A percentile compares a stretch with the other conserved stretches of the same genome.
Conservation (phyloP, 2,888 invertebrate genomes). For the Sesia apiformis region DNA sequence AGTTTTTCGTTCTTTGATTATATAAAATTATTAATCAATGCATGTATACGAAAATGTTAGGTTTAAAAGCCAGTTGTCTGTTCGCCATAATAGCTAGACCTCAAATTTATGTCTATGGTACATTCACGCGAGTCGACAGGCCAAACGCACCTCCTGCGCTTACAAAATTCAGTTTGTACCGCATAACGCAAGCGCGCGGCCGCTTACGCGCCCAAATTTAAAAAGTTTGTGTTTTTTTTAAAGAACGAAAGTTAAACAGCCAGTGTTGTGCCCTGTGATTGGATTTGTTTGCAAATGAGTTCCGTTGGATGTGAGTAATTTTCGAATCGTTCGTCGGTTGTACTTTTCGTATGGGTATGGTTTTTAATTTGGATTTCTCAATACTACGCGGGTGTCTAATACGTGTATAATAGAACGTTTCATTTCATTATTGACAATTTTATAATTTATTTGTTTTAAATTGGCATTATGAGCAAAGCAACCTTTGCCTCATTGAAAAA, state of each 20-base stretch:
- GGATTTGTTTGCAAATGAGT: slow-evolving; percentile 10
- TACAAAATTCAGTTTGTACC: slow-evolving; percentile 68
- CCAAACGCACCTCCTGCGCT: slow-evolving; percentile 55
- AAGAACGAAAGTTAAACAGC: slow-evolving; percentile 7
- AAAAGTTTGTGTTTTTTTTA: slow-evolving; percentile 28
- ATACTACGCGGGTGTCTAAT: too few species aligned
- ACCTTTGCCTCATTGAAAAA: neutral
- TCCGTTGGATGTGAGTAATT: slow-evolving; percentile 56
- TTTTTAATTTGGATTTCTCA: neutral
- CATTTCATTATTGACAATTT: neutral
- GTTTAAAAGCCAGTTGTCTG: neutral
- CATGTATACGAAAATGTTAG: neutral
- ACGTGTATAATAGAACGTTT: too few species aligned
- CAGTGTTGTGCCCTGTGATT: slow-evolving; percentile 33
- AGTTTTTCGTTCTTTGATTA: too few species aligned
- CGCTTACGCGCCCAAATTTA: slow-evolving; percentile 60
- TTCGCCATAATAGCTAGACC: neutral
- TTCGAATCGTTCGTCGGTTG: slow-evolving; percentile 62
- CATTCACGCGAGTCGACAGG: slow-evolving; percentile 49
- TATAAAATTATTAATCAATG: neutral
- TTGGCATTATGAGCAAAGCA: neutral
- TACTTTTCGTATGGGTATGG: slow-evolving; percentile 20
- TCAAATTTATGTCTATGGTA: slow-evolving; percentile 33
- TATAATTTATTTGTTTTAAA: neutral
- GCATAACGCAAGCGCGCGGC: slow-evolving; percentile 65